These are phyloP conservation scores for Taurulus bubalis DNA, from an alignment of 2,113 vertebrate genomes.

Conservation along the genomic window DNA sequence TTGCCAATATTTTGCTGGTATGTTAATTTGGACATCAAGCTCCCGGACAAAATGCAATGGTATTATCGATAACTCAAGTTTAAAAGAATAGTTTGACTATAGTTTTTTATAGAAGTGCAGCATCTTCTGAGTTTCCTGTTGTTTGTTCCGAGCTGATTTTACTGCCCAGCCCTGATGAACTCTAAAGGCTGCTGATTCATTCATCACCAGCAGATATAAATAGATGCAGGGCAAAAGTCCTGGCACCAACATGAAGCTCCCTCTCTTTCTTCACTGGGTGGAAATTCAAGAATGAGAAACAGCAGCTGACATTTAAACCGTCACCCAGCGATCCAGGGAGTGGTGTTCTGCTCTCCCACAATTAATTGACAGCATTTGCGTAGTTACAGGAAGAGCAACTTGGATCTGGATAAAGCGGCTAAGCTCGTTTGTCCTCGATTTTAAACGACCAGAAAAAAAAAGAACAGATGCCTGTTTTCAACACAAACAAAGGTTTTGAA, in stretches of 20 bases:
- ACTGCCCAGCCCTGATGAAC: conserved; percentile 13
- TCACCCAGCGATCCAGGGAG: not conserved
- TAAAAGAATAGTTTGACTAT: not conserved
- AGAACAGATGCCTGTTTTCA: conserved; percentile 5
- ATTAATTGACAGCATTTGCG: not conserved
- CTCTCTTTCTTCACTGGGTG: not conserved
- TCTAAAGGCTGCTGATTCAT: conserved; percentile 41
- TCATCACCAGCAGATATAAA: conserved; percentile 41
- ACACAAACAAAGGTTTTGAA: not conserved
- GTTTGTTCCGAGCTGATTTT: conserved; percentile 15
- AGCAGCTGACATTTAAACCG: conserved; percentile 4
- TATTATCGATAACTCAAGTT: not conserved
- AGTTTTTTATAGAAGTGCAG: no score
- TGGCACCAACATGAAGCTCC: conserved; percentile 4
- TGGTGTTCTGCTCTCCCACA: not conserved
- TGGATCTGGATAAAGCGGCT: not conserved
- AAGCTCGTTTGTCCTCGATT: not conserved
- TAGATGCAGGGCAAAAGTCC: conserved; percentile 55
- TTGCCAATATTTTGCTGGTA: not conserved
- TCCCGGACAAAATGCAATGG: not conserved
- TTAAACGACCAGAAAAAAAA: not conserved
- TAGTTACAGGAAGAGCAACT: not conserved
- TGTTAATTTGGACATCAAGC: not conserved
- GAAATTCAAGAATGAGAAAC: conserved; percentile 8
- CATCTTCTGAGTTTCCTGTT: not conserved